Base-by-base conservation (phyloP, 2,797 vertebrate species). In the Macrochelys suwanniensis region DNA sequence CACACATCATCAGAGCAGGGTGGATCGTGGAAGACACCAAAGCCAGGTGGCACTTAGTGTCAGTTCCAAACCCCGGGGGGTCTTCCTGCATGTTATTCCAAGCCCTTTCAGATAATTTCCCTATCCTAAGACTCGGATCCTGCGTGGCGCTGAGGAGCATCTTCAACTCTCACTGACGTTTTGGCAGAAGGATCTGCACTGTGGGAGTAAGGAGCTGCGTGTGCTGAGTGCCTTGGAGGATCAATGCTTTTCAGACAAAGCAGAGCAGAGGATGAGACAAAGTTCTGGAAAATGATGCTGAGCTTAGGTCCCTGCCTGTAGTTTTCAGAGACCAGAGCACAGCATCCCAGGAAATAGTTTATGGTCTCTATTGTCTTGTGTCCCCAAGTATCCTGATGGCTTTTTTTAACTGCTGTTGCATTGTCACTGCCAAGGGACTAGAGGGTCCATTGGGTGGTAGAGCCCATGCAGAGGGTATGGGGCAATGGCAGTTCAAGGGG, bases 1-100 rank as follows among this genome's bases (percentile, higher is more conserved):
- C 97, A 94, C 97, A 97, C 95, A 96, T 97, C 96, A 95, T 97
- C 97, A 96, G 88, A 95, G 59, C 25, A 93, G 93, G 89, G 95
- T 50, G 0, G 0, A 95, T 86, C 45, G 82, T 5, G 45, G 93
- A 89, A 84, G 95, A 83, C 90, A 65, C 61, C 13, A 84, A 54
- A 80, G 84, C 45, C 82, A 92, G 88, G 96, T 93, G 94, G 95
- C 93, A 74, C 21, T 74, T 74, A 57, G 57, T 90, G 86, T 71
- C 85, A 88, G 91, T 71, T 96, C 93, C 90, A 91, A 92, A 84
- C 87, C n/a, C n/a, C n/a, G 5, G 5, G n/a, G 65, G 9, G 19
- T 42, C n/a, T 19, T 11, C n/a, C n/a, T 71, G n/a, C 65, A 23
- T 25, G 19, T 37, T 71, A 17, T 42, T 37, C 19, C 21, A 68